Percentiles rank a stretch among this genome's conserved stretches.
Conservation (phyloP, 2,113 vertebrate genomes). For the Chloroceryle aenea region DNA sequence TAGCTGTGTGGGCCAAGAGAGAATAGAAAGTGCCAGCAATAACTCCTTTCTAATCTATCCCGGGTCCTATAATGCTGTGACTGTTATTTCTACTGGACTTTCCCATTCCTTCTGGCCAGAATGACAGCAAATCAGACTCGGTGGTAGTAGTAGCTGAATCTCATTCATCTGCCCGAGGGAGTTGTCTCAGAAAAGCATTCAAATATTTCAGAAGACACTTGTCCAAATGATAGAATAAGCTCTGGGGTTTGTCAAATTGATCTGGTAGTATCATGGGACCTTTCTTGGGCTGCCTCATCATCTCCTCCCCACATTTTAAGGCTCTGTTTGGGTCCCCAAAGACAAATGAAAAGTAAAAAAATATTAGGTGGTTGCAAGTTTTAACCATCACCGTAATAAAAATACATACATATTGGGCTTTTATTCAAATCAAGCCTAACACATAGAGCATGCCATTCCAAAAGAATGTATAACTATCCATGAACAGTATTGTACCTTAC, state of each 20-base stretch:
- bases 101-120: not conserved
- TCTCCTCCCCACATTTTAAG: not conserved
- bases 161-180: not conserved
- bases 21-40: conserved; percentile 14
- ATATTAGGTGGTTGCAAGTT: not conserved
- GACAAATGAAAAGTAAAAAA: not conserved
- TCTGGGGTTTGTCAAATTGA: conserved; percentile 9
- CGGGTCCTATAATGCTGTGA: not conserved
- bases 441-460: not conserved
- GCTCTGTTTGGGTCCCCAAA: not conserved
- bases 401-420: not conserved
- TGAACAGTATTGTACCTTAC: not conserved
- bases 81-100: conserved; percentile 33
- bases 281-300: not conserved
- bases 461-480: not conserved
- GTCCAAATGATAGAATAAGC: not conserved
- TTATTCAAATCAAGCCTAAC: not conserved
- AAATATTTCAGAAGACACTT: not conserved
- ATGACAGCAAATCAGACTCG: conserved; percentile 11
- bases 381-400: not conserved
- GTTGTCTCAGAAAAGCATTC: conserved; percentile 1
- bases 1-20: conserved; percentile 44
- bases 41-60: conserved; percentile 27
- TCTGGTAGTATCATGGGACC: not conserved
- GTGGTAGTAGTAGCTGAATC: not conserved